Conservation (phyloP, 2,888 invertebrate species). For the Sympetrum striolatum region DNA sequence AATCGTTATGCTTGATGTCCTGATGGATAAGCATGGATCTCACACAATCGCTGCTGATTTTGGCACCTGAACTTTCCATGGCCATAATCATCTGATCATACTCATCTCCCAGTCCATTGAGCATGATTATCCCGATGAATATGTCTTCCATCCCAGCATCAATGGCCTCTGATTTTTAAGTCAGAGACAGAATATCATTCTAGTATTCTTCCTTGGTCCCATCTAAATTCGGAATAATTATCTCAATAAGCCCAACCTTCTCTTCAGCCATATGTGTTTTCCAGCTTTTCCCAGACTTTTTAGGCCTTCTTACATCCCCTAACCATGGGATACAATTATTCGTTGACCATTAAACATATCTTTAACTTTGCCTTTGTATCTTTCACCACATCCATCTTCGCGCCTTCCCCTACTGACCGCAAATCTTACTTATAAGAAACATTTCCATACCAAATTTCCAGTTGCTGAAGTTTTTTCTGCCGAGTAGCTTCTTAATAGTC, state of each 20-base stretch:
- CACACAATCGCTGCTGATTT: too few species aligned
- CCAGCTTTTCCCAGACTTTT: too few species aligned
- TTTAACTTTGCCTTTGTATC: background rate
- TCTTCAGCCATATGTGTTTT: too few species aligned
- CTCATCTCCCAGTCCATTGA: background rate
- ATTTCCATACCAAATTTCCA: background rate
- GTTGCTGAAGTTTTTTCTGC: background rate
- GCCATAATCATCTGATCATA: background rate
- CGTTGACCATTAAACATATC: background rate
- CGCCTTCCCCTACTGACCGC: background rate
- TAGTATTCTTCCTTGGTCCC: constrained; percentile 1
- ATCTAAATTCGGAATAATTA: too few species aligned
- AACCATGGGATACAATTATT: background rate
- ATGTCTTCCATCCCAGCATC: background rate
- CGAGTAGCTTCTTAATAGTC: background rate
- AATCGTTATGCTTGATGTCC: background rate
- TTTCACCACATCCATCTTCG: background rate
- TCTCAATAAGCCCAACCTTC: too few species aligned
- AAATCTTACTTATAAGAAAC: background rate
- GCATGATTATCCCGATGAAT: background rate
- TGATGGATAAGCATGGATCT: background rate
- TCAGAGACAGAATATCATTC: constrained; percentile 5
- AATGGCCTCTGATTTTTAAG: background rate
- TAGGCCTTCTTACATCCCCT: too few species aligned
- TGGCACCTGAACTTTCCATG: background rate